These are phyloP conservation scores for Mesorhabditis belari DNA, from an alignment of 2,888 invertebrate species.

Conservation along the genomic window DNA sequence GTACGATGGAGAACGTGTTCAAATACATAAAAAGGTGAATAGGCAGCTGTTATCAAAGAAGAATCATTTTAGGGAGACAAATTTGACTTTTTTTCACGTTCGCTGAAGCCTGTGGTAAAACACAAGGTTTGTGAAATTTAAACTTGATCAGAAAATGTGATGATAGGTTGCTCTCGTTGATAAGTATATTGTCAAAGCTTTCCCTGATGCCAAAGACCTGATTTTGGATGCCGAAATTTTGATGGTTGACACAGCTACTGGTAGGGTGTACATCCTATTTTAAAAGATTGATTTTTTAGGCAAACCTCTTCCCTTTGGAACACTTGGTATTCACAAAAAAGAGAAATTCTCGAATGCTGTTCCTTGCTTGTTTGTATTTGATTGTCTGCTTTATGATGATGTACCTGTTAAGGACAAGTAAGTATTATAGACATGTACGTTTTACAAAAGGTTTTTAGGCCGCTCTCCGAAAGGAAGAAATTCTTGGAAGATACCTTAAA, in stretches of 20 bases:
- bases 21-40: conserved; percentile 54
- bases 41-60: background rate
- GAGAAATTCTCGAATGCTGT: conserved; percentile 64
- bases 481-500: conserved; percentile 74
- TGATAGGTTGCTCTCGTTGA: conserved; percentile 76
- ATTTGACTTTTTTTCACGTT: conserved; percentile 81
- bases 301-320: conserved; percentile 84
- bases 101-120: conserved; percentile 63
- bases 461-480: conserved; percentile 70
- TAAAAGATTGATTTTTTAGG: no score
- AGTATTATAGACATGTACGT: no score
- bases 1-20: conserved; percentile 91
- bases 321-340: conserved; percentile 76
- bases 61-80: conserved; percentile 61
- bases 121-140: no score
- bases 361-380: conserved; percentile 87
- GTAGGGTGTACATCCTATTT: background rate
- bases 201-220: conserved; percentile 76
- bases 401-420: conserved; percentile 66
- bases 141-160: no score
- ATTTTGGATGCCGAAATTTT: conserved; percentile 87
- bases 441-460: conserved; percentile 61
- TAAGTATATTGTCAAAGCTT: conserved; percentile 78
- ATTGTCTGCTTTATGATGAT: conserved; percentile 85
- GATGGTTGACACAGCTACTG: conserved; percentile 75